A percentile compares a stretch with the other conserved stretches of the same genome.
Conservation (phyloP, 2,888 invertebrate genomes). For the Parnassius mnemosyne region DNA sequence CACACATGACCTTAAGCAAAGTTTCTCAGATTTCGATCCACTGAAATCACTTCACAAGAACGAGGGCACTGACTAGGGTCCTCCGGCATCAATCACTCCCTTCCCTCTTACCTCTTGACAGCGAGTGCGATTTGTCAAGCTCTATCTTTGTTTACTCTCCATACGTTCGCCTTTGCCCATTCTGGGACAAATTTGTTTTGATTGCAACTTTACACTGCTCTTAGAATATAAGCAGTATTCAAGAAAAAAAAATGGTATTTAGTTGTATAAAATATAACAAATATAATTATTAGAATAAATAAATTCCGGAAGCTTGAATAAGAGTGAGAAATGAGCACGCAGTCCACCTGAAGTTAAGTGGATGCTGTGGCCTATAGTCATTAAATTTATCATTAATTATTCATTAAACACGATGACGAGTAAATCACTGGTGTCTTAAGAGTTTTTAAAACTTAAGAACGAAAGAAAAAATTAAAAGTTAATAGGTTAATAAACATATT, state of each 20-base stretch:
- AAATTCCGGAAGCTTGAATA: too few species aligned
- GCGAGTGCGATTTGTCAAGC: constrained; percentile 53
- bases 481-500: too few species aligned
- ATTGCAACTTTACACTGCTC: background rate
- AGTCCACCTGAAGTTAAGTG: too few species aligned
- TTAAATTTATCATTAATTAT: too few species aligned
- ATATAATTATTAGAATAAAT: too few species aligned
- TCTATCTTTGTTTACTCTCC: constrained; percentile 48
- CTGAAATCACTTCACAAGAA: constrained; percentile 1
- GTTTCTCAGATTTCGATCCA: constrained; percentile 13
- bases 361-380: too few species aligned
- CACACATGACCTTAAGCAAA: constrained; percentile 1
- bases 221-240: background rate
- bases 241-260: background rate
- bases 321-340: too few species aligned
- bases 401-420: too few species aligned
- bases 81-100: constrained; percentile 26
- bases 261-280: too few species aligned
- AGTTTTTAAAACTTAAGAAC: too few species aligned
- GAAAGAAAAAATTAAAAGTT: too few species aligned
- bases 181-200: constrained; percentile 15
- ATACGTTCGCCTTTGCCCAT: constrained; percentile 4
- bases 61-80: constrained; percentile 5
- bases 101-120: constrained; percentile 35
- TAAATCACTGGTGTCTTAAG: too few species aligned